Percentiles rank a stretch among this genome's conserved stretches.
These are phyloP conservation scores for Psammodynastes pulverulentus DNA, from an alignment of 2,113 vertebrate genomes.

Conservation along the genomic window DNA sequence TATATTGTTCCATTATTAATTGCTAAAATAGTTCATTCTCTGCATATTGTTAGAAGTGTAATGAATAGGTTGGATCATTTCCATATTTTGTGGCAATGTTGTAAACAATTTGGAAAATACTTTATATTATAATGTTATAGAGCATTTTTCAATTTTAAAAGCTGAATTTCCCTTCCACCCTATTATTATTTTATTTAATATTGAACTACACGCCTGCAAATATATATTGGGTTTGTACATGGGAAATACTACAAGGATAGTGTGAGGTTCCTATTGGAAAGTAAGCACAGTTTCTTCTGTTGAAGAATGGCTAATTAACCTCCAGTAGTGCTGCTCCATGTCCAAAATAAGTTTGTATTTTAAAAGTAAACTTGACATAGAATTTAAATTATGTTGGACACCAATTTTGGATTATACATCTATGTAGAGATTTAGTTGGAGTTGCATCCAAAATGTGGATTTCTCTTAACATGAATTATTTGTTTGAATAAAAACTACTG, in stretches of 20 bases:
- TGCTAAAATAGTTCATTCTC: not conserved
- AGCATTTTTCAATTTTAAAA: not conserved
- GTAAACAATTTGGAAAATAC: not conserved
- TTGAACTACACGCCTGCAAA: not conserved
- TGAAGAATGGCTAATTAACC: not conserved
- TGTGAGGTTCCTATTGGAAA: not conserved
- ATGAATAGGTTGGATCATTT: not conserved
- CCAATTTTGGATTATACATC: not conserved
- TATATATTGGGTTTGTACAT: not conserved
- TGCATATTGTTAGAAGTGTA: not conserved
- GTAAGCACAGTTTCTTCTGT: not conserved
- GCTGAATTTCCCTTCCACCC: not conserved
- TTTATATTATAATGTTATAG: not conserved
- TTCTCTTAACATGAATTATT: not conserved
- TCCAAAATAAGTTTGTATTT: not conserved
- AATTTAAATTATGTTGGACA: not conserved
- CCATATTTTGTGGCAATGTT: not conserved
- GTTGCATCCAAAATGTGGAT: not conserved
- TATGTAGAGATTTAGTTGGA: not conserved
- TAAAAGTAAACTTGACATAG: not conserved
- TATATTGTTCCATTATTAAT: not conserved
- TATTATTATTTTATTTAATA: not conserved
- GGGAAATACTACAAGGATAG: not conserved
- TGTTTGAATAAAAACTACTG: not conserved
- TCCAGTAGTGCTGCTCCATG: not conserved